Base-by-base conservation (phyloP, 2,797 vertebrate species). In the Psittacula derbiana region DNA sequence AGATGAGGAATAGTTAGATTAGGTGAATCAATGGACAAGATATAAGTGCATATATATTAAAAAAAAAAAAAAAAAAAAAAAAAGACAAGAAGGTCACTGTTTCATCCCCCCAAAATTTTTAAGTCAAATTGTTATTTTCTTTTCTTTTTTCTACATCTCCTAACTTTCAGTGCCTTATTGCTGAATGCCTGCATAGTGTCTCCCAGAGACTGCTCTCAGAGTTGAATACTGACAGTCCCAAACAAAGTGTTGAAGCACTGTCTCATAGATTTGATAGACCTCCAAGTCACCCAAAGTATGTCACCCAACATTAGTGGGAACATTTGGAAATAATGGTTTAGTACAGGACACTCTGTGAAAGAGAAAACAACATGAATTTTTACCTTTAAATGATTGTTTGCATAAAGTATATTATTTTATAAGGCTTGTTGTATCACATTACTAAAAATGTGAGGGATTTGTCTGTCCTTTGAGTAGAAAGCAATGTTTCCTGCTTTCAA, bases 401-500 rank as follows among this genome's bases (percentile, higher is more conserved):
- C 23, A 40, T 12, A 52, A 62, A 64, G 7, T 17, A 80, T 58
- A 53, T 17, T 64, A 76, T 72, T 84, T 76, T 78, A 62, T 23
- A 57, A 92, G 50, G 24, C 18, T 67, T 57, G 27, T 41, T 79
- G 40, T 18, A 88, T 24, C 31, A 47, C 44, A 69, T 94, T 76
- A 69, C 53, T 31, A 65, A 75, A 95, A 95, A 81, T 70, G 44
- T 44, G 50, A 40, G 30, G 12, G 50, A 40, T 81, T 72, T 88
- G 49, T 76, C 31, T 27, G 64, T 85, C 52, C 44, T 73, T 87
- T n/a, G 53, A 81, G 31, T 28, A 86, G 62, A 83, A 82, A 70
- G 52, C n/a, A 88, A 66, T 17, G 61, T 65, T 92, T 92, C 76
- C 88, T 50, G 23, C 57, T 92, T 90, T 90, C 72, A 94, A 8